Conservation (phyloP, 2,888 invertebrate species). For the Leptinotarsa juncta region DNA sequence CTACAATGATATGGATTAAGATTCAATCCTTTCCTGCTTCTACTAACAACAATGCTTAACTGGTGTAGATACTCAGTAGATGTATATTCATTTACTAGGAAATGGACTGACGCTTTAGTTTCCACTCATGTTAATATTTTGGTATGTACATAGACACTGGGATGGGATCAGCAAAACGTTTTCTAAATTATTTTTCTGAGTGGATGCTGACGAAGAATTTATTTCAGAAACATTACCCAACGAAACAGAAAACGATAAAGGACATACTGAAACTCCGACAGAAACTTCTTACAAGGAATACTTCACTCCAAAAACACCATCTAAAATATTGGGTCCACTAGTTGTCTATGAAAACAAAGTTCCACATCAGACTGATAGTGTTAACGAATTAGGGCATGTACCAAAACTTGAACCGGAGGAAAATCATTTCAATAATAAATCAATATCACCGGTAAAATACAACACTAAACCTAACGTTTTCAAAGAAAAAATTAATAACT, state of each 20-base stretch:
- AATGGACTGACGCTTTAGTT: slow-evolving; percentile 42
- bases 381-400: slow-evolving; percentile 37
- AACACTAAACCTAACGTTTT: slow-evolving; percentile 28
- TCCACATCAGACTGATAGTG: slow-evolving; percentile 38
- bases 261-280: slow-evolving; percentile 48
- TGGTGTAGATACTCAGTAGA: slow-evolving; percentile 26
- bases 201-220: slow-evolving; percentile 48
- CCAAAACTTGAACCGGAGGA: slow-evolving; percentile 48
- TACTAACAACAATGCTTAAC: neutral
- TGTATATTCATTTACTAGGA: slow-evolving; percentile 28
- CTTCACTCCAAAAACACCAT: slow-evolving; percentile 54
- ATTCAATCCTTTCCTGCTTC: neutral
- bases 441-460: slow-evolving; percentile 16
- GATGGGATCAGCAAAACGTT: slow-evolving; percentile 28
- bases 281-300: slow-evolving; percentile 42
- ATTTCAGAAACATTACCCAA: slow-evolving; percentile 55
- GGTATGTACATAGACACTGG: slow-evolving; percentile 25
- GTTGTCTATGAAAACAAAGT: slow-evolving; percentile 59
- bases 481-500: slow-evolving; percentile 54
- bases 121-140: slow-evolving; percentile 46
- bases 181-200: slow-evolving; percentile 31
- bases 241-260: slow-evolving; percentile 50
- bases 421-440: slow-evolving; percentile 54
- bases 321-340: slow-evolving; percentile 62
- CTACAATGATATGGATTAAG: too few species aligned